Evolutionary conservation across 1,140 invertebrate genomes (phyloP).

Genomic region (Pseudomyrmex pallidus): DNA sequence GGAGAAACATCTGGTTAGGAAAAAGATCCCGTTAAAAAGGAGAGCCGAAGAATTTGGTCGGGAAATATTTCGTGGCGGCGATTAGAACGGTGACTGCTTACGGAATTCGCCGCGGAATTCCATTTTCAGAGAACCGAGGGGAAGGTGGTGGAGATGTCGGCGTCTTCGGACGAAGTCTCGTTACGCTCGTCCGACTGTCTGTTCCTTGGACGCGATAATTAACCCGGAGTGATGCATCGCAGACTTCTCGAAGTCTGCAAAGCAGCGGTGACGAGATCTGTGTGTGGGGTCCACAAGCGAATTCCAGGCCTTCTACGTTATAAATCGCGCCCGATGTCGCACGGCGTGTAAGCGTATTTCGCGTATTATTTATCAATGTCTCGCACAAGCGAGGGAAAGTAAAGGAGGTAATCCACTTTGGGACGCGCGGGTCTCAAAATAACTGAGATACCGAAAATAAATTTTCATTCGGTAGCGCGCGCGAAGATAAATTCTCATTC

Average conservation of each 20-base stretch:
- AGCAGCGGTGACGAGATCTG: background rate
- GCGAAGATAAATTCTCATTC: background rate
- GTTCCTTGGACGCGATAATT: constrained; percentile 51
- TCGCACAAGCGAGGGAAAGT: background rate
- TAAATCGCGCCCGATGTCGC: constrained; percentile 50
- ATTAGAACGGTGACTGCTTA: constrained; percentile 45
- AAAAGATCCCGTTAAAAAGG: too few species aligned
- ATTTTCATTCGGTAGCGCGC: background rate
- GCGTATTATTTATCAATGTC: constrained; percentile 45
- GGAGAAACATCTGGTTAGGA: too few species aligned
- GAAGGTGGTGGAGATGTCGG: background rate
- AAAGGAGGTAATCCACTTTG: background rate
- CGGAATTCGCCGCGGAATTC: constrained; percentile 55
- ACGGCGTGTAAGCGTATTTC: constrained; percentile 22
- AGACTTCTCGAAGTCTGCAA: background rate
- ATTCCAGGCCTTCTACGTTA: constrained; percentile 20
- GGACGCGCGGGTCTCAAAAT: background rate
- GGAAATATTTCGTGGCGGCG: constrained; percentile 5
- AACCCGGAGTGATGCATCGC: constrained; percentile 48
- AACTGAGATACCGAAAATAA: background rate
- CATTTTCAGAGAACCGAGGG: constrained; percentile 21
- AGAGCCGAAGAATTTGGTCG: background rate
- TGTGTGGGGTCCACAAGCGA: background rate
- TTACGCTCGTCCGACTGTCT: constrained; percentile 56
- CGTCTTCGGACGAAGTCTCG: constrained; percentile 32